These are phyloP conservation scores for Sitobion miscanthi DNA, from an alignment of 1,140 invertebrate genomes.

Conservation along the genomic window DNA sequence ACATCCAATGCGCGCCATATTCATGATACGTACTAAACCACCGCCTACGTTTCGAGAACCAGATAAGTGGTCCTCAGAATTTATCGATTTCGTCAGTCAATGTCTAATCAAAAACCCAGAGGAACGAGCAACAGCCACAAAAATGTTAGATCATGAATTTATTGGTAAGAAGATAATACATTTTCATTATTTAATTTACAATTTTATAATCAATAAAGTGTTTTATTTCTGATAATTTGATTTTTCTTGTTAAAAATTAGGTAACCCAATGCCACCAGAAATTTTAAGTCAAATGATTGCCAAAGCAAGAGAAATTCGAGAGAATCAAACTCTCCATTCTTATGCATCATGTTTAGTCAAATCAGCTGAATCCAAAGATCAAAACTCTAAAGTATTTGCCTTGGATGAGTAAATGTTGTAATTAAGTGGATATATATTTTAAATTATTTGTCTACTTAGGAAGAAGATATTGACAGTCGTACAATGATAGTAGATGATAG, in stretches of 20 bases:
- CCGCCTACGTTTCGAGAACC: conserved; percentile 96
- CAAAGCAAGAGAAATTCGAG: conserved; percentile 90
- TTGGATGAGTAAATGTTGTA: background rate
- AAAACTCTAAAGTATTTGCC: background rate
- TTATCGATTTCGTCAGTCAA: conserved; percentile 96
- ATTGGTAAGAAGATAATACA: conserved; percentile 69
- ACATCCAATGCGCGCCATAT: conserved; percentile 99
- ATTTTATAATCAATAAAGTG: background rate
- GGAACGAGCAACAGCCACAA: conserved; percentile 88
- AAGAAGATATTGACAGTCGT: conserved; percentile 66
- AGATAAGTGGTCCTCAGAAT: conserved; percentile 94
- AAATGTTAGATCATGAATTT: conserved; percentile 90
- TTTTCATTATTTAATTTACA: background rate
- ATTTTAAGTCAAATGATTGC: conserved; percentile 89
- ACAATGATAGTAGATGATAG: conserved; percentile 65
- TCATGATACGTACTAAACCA: conserved; percentile 99
- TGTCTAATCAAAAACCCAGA: conserved; percentile 95
- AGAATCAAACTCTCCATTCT: conserved; percentile 71
- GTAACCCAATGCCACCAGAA: conserved; percentile 81
- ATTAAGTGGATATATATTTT: background rate
- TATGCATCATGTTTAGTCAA: conserved; percentile 50
- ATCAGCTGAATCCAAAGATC: conserved; percentile 42
- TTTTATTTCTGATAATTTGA: background rate
- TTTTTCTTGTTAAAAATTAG: conserved; percentile 61
- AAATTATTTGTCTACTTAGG: conserved; percentile 58